Base-by-base conservation (phyloP, 2,113 vertebrate genomes). In the Maccullochella peelii region DNA sequence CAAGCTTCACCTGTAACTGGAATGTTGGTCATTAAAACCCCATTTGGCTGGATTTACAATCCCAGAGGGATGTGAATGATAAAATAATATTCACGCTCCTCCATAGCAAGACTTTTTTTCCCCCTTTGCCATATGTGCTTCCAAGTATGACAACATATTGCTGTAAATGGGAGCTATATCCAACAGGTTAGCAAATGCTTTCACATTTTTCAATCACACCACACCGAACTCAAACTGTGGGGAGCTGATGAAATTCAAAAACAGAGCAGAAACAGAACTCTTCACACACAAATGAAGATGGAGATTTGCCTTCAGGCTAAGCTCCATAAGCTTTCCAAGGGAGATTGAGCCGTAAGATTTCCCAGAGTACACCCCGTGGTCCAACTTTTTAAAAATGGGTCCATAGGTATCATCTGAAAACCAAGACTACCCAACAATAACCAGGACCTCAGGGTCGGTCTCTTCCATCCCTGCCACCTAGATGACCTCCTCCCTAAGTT, bases 241-340 rank as follows among this genome's bases (percentile, higher is more conserved):
- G 67, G 27, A 47, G 58, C 67, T 72, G 11, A 55, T 71, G 54
- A 44, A 69, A 62, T 70, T 76, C 57, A 76, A 54, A 67, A 25
- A 6, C 25, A 27, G 30, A 72, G 42, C 49, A 65, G 30, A 78
- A 47, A 73, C 40, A 23, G 14, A 68, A 55, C n/a, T 61, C 21
- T 44, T 84, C 55, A 62, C 15, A 27, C 25, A 25, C 14, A 65
- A 76, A 80, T 65, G 38, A 80, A 2, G 52, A 44, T 9, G 25
- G 47, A 69, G 55, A 73, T 71, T 82, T 67, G 50, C 25, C 36
- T 42, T 68, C 10, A 18, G 57, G 55, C 27, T 33, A 38, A 57
- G 49, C 27, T 47, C 21, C 49, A 36, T 44, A 70, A 44, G 49
- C 66, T 63, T 83, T 71, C 20, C 21, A 8, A 30, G 38, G 27